Conservation (phyloP, 2,797 vertebrate genomes). For the Tangara arthus region DNA sequence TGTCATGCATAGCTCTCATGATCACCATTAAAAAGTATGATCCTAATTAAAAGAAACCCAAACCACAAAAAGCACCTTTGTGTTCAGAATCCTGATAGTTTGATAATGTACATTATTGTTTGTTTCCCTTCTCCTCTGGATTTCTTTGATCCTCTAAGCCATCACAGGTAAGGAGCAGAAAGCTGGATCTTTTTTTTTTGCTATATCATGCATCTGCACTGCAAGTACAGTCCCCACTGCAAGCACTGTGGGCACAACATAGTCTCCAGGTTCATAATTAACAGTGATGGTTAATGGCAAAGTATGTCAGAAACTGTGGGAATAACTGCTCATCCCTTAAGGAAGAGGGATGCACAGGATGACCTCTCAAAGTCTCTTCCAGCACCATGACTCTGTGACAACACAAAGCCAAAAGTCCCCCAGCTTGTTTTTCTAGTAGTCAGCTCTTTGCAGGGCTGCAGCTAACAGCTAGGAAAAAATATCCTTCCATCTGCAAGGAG, state of each 20-base stretch:
- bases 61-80: constrained; percentile 22
- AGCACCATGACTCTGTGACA: not conserved
- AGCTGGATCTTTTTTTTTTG: not conserved
- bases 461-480: not conserved
- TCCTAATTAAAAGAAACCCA: not conserved
- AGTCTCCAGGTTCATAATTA: not conserved
- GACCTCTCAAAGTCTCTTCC: not conserved
- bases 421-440: not conserved
- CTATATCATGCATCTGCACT: not conserved
- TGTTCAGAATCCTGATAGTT: not conserved
- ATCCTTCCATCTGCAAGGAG: not conserved
- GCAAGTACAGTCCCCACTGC: not conserved
- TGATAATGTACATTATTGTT: not conserved
- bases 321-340: not conserved
- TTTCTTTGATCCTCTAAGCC: not conserved
- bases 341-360: not conserved
- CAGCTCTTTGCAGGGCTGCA: not conserved
- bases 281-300: not conserved
- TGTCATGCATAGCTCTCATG: constrained; percentile 21
- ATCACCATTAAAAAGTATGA: not conserved
- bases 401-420: not conserved
- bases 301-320: not conserved
- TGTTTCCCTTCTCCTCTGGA: not conserved
- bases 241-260: not conserved
- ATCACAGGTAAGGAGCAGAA: not conserved